Evolutionary conservation across 2,888 invertebrate species (phyloP).

Genomic region (Patella caerulea): DNA sequence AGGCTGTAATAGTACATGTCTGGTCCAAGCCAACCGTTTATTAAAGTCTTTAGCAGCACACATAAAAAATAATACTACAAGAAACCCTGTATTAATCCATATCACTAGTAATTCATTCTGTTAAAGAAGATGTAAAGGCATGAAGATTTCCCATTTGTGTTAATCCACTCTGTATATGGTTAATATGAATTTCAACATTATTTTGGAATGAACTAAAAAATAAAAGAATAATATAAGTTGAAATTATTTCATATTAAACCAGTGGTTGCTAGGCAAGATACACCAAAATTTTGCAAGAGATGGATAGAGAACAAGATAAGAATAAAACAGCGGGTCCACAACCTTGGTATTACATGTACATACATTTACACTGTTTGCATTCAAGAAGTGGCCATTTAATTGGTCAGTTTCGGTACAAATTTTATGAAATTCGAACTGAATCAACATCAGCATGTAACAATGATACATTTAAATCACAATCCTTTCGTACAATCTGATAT

Average conservation of each 20-base stretch:
- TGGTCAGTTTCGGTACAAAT: no score
- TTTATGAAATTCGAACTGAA: no score
- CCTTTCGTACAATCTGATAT: no score
- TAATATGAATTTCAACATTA: constrained; percentile 91
- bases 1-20: no score
- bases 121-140: constrained; percentile 62
- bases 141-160: constrained; percentile 73
- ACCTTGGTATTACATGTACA: no score
- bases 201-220: constrained; percentile 76
- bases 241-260: neutral
- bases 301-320: neutral
- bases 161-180: constrained; percentile 85
- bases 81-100: neutral
- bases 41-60: neutral
- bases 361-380: no score
- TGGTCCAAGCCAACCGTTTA: no score
- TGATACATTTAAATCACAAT: no score
- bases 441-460: no score
- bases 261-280: neutral
- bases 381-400: no score
- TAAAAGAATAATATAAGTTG: neutral
- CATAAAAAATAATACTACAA: neutral
- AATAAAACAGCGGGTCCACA: neutral
- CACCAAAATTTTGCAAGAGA: no score
- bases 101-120: neutral